Evolutionary conservation across 2,888 invertebrate species (phyloP).

Genomic region (Plutella xylostella): DNA sequence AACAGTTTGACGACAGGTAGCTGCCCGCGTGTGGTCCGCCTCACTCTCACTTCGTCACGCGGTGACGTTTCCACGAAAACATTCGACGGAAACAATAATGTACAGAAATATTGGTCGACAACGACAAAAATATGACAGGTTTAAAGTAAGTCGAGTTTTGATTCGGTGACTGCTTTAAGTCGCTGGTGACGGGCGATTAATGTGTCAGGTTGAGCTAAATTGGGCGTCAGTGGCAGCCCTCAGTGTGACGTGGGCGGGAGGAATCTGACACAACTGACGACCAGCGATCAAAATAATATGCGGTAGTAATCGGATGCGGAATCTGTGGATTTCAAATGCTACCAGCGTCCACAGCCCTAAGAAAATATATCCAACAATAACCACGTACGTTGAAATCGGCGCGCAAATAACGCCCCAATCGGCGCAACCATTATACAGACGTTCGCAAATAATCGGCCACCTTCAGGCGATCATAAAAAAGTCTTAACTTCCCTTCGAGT

Average conservation of each 20-base stretch:
- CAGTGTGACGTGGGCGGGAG: too few species aligned
- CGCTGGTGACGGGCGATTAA: conserved; percentile 1
- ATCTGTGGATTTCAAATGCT: too few species aligned
- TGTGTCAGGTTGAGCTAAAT: too few species aligned
- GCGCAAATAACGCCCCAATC: conserved; percentile 2
- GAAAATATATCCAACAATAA: not conserved
- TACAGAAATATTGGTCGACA: conserved; percentile 5
- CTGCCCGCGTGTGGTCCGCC: conserved; percentile 4
- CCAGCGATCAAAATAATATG: too few species aligned
- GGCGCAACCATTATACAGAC: conserved; percentile 13
- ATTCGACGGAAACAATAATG: conserved; percentile 5
- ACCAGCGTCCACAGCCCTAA: too few species aligned
- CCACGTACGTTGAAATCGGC: conserved; percentile 1
- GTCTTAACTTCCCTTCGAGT: conserved; percentile 39
- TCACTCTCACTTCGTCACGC: too few species aligned
- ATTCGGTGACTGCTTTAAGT: conserved; percentile 3
- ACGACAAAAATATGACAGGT: conserved; percentile 5
- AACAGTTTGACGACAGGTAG: conserved; percentile 12
- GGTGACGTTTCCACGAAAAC: conserved; percentile 1
- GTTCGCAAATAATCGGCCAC: conserved; percentile 36
- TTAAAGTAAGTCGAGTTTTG: not conserved
- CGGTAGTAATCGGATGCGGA: too few species aligned
- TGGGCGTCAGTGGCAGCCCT: too few species aligned
- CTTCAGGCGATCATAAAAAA: conserved; percentile 41
- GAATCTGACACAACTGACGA: too few species aligned